A percentile compares a stretch with the other conserved stretches of the same genome.
phyloP scores from a whole-genome alignment of 2,113 vertebrate genomes.

The Daubentonia madagascariensis region DNA sequence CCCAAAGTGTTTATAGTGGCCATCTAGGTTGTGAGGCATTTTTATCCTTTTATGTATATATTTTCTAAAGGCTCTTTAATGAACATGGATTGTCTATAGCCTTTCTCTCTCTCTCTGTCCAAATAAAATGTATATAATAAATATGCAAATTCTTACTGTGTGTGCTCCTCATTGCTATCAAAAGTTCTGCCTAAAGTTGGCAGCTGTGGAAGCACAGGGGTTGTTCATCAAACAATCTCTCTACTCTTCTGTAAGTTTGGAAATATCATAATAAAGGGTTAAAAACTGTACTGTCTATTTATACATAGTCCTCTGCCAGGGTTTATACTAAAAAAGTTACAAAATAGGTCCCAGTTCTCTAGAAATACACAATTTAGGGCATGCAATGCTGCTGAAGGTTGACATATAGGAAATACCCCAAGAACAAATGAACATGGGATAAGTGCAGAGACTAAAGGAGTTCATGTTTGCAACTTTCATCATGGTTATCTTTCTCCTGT shows the following conservation, averaged over 20 bases:
- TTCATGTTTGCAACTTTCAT: not conserved
- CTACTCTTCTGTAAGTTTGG: not conserved
- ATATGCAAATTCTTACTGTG: not conserved
- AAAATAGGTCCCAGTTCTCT: not conserved
- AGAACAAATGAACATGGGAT: not conserved
- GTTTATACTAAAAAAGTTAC: slow-evolving; percentile 2
- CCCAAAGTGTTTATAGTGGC: not conserved
- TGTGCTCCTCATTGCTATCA: not conserved
- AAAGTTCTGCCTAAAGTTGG: not conserved
- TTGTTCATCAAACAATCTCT: not conserved
- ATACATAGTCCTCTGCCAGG: not conserved
- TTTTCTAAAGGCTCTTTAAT: not conserved
- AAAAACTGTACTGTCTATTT: not conserved
- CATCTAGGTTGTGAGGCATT: not conserved
- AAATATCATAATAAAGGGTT: not conserved
- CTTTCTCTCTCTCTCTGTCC: not conserved
- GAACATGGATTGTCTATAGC: not conserved
- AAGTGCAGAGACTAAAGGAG: not conserved
- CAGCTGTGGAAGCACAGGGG: not conserved
- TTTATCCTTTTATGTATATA: not conserved
- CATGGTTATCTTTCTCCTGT: not conserved
- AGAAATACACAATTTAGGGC: not conserved
- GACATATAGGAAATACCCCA: not conserved
- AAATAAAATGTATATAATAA: not conserved
- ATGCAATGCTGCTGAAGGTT: not conserved